Conservation (phyloP, 1,140 invertebrate genomes). For the Cydia pomonella region DNA sequence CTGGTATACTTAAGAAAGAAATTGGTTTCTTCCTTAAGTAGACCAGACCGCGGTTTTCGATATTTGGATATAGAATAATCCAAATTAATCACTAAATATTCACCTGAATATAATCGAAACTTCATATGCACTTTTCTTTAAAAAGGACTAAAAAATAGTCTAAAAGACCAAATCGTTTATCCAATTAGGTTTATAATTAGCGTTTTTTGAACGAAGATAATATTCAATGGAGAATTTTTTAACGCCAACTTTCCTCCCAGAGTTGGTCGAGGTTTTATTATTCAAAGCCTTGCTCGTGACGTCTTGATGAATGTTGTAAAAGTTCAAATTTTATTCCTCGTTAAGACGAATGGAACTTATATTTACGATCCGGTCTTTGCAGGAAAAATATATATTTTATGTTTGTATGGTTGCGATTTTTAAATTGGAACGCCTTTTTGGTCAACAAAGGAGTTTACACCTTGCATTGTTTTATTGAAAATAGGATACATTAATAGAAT, state of each 20-base stretch:
- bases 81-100: too few relatives aligned
- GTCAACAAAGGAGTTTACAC: too few relatives aligned
- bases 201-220: background rate
- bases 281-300: constrained; percentile 20
- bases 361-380: constrained; percentile 20
- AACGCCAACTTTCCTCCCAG: constrained; percentile 1
- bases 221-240: constrained; percentile 7
- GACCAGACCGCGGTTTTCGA: too few relatives aligned
- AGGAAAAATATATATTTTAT: background rate
- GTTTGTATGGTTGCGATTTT: background rate
- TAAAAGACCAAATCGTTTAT: background rate
- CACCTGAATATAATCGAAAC: too few relatives aligned
- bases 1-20: too few relatives aligned
- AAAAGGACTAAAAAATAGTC: too few relatives aligned
- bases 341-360: constrained; percentile 27
- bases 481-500: too few relatives aligned
- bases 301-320: constrained; percentile 29
- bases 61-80: too few relatives aligned
- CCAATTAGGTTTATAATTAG: background rate
- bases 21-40: too few relatives aligned
- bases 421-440: too few relatives aligned
- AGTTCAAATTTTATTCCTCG: constrained; percentile 15
- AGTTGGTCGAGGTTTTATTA: constrained; percentile 4
- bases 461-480: too few relatives aligned
- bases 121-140: too few relatives aligned